Evolutionary conservation across 1,140 invertebrate species (phyloP).

Genomic region (Apis dorsata): DNA sequence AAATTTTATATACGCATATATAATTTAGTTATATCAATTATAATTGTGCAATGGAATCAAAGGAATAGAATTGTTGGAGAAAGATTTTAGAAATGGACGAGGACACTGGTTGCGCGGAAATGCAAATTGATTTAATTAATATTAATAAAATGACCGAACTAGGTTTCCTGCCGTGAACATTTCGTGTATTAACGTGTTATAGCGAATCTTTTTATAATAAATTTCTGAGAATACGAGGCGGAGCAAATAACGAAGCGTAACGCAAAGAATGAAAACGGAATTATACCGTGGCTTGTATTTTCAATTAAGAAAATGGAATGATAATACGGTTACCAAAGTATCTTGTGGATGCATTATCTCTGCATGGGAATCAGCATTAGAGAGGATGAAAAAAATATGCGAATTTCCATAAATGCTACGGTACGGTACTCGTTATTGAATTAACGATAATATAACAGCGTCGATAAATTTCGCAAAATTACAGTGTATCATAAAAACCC

Average conservation of each 20-base stretch:
- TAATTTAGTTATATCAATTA: background rate
- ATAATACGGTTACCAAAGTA: background rate
- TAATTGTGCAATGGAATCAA: background rate
- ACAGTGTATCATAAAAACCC: background rate
- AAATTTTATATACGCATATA: too few species aligned
- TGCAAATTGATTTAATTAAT: conserved; percentile 24
- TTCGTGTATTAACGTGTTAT: background rate
- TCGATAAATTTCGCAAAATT: background rate
- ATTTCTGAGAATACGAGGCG: background rate
- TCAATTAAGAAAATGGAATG: background rate
- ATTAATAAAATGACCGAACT: background rate
- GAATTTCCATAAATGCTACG: background rate
- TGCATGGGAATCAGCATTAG: background rate
- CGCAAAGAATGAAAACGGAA: background rate
- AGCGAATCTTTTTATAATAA: conserved; percentile 2
- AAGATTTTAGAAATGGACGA: background rate
- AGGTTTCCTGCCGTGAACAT: too few species aligned
- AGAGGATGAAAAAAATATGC: background rate
- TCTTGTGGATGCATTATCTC: background rate
- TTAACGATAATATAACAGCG: too few species aligned
- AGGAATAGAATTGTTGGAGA: background rate
- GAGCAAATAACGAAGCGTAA: background rate
- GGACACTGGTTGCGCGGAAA: background rate
- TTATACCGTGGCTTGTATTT: background rate
- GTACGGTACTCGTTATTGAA: background rate